Base-by-base conservation (phyloP, 2,113 vertebrate genomes). In the Tapirus terrestris region DNA sequence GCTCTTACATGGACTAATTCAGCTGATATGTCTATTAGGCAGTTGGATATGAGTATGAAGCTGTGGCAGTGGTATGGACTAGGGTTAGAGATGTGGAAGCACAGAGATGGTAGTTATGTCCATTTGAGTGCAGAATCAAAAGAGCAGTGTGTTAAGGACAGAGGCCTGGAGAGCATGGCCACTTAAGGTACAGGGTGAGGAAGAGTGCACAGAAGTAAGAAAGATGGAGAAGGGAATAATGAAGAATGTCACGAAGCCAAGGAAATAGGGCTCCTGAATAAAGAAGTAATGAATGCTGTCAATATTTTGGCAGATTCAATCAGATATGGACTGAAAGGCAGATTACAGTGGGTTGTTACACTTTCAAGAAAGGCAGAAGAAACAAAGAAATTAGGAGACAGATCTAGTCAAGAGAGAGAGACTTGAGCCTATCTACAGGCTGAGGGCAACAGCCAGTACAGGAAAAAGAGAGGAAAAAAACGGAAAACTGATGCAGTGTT, bases 11-110 rank as follows among this genome's bases (percentile, higher is more conserved):
- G 56, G 73, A 53, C 17, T 20, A 56, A 17, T 8, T 67, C 17
- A 29, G 43, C 17, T 63, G 53, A 8, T 9, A 16, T 0, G 51
- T 17, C 29, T 16, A 23, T 4, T 8, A 39, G 7, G 20, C n/a
- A 27, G 29, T 0, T 51, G 68, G 33, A 3, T 1, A 0, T 13
- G 70, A 73, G 25, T 3, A 45, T 25, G 48, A 45, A 56, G 60
- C 33, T 8, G 12, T 45, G 29, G n/a, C 25, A 3, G 8, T 20
- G 65, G 48, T 6, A 8, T 4, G n/a, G 60, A 60, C 27, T 2
- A 25, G 6, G 8, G 17, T 27, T 5, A 56, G 39, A n/a, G 51
- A 36, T 14, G 21, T 0, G 29, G 14, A 12, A 48, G 63, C 53
- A 51, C 23, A 39, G 48, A 65, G 51, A 43, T 3, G n/a, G 39